phyloP scores from a whole-genome alignment of 2,888 invertebrate species.

The Eucera pruinosa region DNA sequence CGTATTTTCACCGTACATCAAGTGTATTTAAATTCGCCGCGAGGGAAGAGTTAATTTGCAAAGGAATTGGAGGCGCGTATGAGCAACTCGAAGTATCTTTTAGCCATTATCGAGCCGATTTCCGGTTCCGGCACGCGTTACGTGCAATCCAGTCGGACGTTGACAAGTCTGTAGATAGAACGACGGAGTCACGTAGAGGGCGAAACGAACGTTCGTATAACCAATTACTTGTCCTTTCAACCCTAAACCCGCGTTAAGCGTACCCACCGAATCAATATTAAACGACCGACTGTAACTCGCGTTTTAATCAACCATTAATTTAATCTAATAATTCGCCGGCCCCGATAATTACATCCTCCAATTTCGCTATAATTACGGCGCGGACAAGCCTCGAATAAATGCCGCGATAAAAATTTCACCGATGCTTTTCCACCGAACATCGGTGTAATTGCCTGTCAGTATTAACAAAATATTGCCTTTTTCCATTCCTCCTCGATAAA shows the following conservation, averaged over 20 bases:
- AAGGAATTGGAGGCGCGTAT: slow-evolving; percentile 12
- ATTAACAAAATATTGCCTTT: not conserved
- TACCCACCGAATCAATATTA: slow-evolving; percentile 55
- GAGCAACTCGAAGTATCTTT: slow-evolving; percentile 9
- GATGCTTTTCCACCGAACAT: too few relatives aligned
- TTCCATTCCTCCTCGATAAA: too few relatives aligned
- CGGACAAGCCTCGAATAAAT: slow-evolving; percentile 15
- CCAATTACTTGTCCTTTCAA: slow-evolving; percentile 63
- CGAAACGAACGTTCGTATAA: slow-evolving; percentile 53
- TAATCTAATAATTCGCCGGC: slow-evolving; percentile 51
- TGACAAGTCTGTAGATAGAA: slow-evolving; percentile 53
- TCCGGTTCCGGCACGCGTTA: slow-evolving; percentile 30
- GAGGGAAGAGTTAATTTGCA: not conserved
- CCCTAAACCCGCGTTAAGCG: slow-evolving; percentile 51
- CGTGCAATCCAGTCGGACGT: slow-evolving; percentile 30
- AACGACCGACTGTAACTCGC: slow-evolving; percentile 36
- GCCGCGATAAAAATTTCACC: slow-evolving; percentile 2
- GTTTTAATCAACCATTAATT: slow-evolving; percentile 62
- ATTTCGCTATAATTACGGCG: slow-evolving; percentile 45
- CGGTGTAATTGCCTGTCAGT: slow-evolving; percentile 1
- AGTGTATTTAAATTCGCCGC: too few relatives aligned
- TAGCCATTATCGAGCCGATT: slow-evolving; percentile 37
- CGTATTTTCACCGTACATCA: too few relatives aligned
- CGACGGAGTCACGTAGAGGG: slow-evolving; percentile 43
- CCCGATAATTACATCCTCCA: slow-evolving; percentile 47